Evolutionary conservation across 2,797 vertebrate species (phyloP).

Genomic region (Syngnathus acus): DNA sequence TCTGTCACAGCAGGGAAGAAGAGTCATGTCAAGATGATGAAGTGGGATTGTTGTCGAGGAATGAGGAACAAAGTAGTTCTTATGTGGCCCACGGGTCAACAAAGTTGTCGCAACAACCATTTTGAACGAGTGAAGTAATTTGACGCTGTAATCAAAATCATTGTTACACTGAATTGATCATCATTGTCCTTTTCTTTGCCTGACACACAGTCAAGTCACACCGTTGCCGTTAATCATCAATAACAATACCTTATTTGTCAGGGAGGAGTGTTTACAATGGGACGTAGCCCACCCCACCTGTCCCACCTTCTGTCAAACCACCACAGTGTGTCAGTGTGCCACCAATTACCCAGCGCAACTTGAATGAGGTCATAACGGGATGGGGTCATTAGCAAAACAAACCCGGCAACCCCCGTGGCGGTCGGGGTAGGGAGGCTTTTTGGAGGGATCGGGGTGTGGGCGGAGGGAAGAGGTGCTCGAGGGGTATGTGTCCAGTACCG

Average conservation of each 20-base stretch:
- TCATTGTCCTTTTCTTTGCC: conserved; percentile 23
- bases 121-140: neutral
- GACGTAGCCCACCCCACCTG: conserved; percentile 20
- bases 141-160: neutral
- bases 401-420: conserved; percentile 46
- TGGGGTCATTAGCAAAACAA: conserved; percentile 67
- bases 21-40: too few relatives aligned
- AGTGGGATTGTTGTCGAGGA: too few relatives aligned
- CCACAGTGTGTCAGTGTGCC: conserved; percentile 54
- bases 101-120: neutral
- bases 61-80: too few relatives aligned
- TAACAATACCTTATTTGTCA: conserved; percentile 66
- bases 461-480: neutral
- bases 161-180: neutral
- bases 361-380: conserved; percentile 66
- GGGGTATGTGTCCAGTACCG: neutral
- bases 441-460: neutral
- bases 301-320: conserved; percentile 45
- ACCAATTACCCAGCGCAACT: conserved; percentile 57
- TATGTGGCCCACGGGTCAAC: neutral
- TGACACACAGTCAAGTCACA: conserved; percentile 10
- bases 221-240: conserved; percentile 52
- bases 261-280: conserved; percentile 58
- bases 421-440: conserved; percentile 5
- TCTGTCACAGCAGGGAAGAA: too few relatives aligned